Evolutionary conservation across 2,888 invertebrate species (phyloP).

Genomic region (Encarsia formosa): DNA sequence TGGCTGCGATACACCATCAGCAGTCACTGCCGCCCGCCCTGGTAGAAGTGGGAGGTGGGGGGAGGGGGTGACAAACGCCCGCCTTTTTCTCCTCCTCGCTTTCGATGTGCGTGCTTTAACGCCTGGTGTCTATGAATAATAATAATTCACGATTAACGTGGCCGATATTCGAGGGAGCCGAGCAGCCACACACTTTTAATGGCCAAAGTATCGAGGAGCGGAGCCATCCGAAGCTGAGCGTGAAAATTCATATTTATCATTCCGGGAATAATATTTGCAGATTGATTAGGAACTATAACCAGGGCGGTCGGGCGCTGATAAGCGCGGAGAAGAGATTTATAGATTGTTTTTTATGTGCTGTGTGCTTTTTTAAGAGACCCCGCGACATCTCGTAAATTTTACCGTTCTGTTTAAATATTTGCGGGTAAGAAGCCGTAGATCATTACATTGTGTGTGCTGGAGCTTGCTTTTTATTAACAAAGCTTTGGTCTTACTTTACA

Average conservation of each 20-base stretch:
- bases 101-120: slow-evolving; percentile 16
- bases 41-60: too few relatives aligned
- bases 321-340: slow-evolving; percentile 18
- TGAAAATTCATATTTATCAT: slow-evolving; percentile 25
- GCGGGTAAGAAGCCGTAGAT: background rate
- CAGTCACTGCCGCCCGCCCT: background rate
- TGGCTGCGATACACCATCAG: background rate
- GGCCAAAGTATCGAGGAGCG: slow-evolving; percentile 16
- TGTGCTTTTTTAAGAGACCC: background rate
- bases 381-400: slow-evolving; percentile 9
- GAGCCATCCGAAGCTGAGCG: background rate
- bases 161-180: slow-evolving; percentile 25
- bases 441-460: background rate
- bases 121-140: slow-evolving; percentile 29
- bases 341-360: slow-evolving; percentile 19
- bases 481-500: background rate
- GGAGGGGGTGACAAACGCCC: slow-evolving; percentile 24
- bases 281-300: slow-evolving; percentile 16
- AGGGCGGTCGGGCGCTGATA: slow-evolving; percentile 13
- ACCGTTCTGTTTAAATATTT: background rate
- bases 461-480: background rate
- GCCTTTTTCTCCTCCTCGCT: background rate
- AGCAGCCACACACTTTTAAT: slow-evolving; percentile 18
- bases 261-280: slow-evolving; percentile 27
- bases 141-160: slow-evolving; percentile 30